A percentile compares a stretch with the other conserved stretches of the same genome.
Evolutionary conservation across 2,797 vertebrate species (phyloP).

Genomic region (Poeciliopsis presidionis): DNA sequence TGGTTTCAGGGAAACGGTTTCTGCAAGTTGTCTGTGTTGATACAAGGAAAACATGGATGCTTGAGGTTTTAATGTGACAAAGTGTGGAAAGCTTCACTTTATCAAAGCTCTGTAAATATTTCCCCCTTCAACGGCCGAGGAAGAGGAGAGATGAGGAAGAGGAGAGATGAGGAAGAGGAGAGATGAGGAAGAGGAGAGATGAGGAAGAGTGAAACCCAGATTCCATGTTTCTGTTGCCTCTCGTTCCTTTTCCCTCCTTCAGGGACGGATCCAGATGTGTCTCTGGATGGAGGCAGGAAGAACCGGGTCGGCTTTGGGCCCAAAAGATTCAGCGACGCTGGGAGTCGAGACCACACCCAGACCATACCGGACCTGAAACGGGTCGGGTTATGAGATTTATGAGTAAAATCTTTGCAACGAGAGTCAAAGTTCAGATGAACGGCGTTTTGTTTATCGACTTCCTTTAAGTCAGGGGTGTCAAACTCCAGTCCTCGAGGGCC

Average conservation of each 20-base stretch:
- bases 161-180: too few relatives aligned
- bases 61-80: not conserved
- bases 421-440: too few relatives aligned
- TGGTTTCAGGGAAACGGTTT: not conserved
- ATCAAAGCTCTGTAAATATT: not conserved
- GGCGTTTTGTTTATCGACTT: too few relatives aligned
- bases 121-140: not conserved
- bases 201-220: not conserved
- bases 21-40: not conserved
- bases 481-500: too few relatives aligned
- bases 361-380: not conserved
- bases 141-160: not conserved
- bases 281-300: not conserved
- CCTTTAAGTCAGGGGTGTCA: too few relatives aligned
- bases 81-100: not conserved
- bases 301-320: not conserved
- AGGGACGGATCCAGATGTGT: not conserved
- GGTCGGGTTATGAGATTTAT: not conserved
- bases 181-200: too few relatives aligned
- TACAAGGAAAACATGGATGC: not conserved
- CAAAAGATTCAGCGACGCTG: not conserved
- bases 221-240: not conserved
- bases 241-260: not conserved
- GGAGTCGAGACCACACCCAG: not conserved
- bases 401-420: not conserved